Evolutionary conservation across 1,140 invertebrate genomes (phyloP), one percentile per base, ranked within the genome.

Genomic region (Drosophila simulans): DNA sequence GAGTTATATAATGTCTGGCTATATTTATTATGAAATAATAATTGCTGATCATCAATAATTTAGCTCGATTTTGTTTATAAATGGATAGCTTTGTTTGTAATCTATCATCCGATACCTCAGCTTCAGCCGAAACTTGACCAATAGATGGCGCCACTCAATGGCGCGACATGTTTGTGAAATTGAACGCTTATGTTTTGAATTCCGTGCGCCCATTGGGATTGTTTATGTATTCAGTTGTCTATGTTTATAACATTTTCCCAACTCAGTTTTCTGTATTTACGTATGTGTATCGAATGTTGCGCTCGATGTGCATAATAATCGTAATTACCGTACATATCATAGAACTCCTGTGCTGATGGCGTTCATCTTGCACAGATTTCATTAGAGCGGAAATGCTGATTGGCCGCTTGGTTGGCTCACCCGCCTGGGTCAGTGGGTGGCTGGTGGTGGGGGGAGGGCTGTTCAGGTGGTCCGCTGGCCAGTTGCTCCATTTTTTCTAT

Each of bases 361-460:
- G 27, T 34, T 42, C 39, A 56, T 70, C 51, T 70, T 70, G 51
- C 51, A 17, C 53, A 35, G 68, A 70, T 70, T 57, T 69, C 68
- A 70, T 70, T 70, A 70, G 68, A 70, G 68, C 68, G 68, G 68
- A 70, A 70, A 70, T 70, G 64, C 46, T 70, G 64, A 70, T 57
- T 48, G 68, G 68, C 39, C 68, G 68, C 65, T 70, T 70, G 40
- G 54, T 39, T 58, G 45, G 56, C 25, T 58, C 63, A 49, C 52
- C 27, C 52, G 58, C 40, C 37, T 20, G 62, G 63, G 62, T 49
- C 64, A 55, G 17, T 48, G 17, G 22, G 17, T n/a, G 35, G 17
- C 40, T 13, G 22, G 17, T n/a, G 35, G 40, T n/a, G 46, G 25
- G 20, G 35, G 11, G 27, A 17, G 27, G 27, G 7, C 17, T 31